Evolutionary conservation across 2,113 vertebrate species (phyloP).

Genomic region (Garra rufa): DNA sequence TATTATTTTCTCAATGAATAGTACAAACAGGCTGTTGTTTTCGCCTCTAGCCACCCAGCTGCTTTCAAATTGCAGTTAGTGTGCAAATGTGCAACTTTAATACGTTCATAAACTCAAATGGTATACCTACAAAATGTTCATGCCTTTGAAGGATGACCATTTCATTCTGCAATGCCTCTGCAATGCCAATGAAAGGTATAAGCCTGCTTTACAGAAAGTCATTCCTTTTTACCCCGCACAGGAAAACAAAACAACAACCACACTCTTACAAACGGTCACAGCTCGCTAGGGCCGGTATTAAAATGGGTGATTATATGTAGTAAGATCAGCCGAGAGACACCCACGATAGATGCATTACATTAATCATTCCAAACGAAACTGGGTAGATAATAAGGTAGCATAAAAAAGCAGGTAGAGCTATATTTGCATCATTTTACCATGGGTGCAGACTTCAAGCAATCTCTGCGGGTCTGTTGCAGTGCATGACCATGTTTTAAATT

Average conservation of each 20-base stretch:
- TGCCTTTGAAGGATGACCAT: background rate
- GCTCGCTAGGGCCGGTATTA: background rate
- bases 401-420: slow-evolving; percentile 35
- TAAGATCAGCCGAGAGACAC: background rate
- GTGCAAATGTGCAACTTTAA: slow-evolving; percentile 16
- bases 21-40: slow-evolving; percentile 15
- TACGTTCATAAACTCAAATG: background rate
- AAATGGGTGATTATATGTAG: slow-evolving; percentile 15
- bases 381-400: background rate
- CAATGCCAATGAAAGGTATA: slow-evolving; percentile 11
- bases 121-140: background rate
- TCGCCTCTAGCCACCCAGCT: slow-evolving; percentile 4
- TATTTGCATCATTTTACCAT: slow-evolving; percentile 37
- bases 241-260: slow-evolving; percentile 3
- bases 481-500: slow-evolving; percentile 26
- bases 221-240: background rate
- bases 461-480: slow-evolving; percentile 18
- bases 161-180: background rate
- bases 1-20: background rate
- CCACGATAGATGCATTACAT: slow-evolving; percentile 14
- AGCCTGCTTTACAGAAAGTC: background rate
- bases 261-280: background rate
- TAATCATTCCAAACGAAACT: slow-evolving; percentile 2
- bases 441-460: slow-evolving; percentile 33
- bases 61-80: background rate